Conservation (phyloP, 2,113 vertebrate genomes). For the Pungitius pungitius region DNA sequence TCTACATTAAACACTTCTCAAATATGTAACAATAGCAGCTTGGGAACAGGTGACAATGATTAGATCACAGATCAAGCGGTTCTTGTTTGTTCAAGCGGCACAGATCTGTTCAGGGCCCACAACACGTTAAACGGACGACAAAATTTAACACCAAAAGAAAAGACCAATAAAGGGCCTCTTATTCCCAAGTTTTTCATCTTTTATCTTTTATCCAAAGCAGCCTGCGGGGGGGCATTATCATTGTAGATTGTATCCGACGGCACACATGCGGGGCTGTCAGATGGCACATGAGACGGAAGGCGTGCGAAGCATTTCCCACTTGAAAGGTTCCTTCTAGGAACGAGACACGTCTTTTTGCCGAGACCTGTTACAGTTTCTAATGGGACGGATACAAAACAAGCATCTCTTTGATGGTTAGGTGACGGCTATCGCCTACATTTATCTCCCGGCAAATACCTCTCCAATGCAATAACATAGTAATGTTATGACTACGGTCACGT, state of each 20-base stretch:
- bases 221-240: neutral
- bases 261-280: constrained; percentile 38
- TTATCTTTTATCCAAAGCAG: neutral
- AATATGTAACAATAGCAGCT: constrained; percentile 30
- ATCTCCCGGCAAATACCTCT: constrained; percentile 15
- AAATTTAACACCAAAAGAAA: constrained; percentile 21
- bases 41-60: constrained; percentile 60
- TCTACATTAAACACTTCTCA: constrained; percentile 16
- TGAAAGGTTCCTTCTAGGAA: constrained; percentile 30
- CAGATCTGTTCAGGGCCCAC: constrained; percentile 11
- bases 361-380: constrained; percentile 39
- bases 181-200: constrained; percentile 28
- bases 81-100: constrained; percentile 31
- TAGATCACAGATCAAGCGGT: constrained; percentile 58
- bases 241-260: constrained; percentile 32
- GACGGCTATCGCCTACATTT: constrained; percentile 34
- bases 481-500: constrained; percentile 52
- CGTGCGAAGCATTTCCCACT: constrained; percentile 29
- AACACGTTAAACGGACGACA: constrained; percentile 37
- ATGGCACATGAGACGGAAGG: constrained; percentile 56
- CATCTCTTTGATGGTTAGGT: constrained; percentile 34
- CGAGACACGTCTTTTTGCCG: constrained; percentile 20
- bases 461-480: constrained; percentile 8
- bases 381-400: neutral
- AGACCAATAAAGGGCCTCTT: constrained; percentile 23